phyloP scores from a whole-genome alignment of 2,797 vertebrate genomes.

The Aphelocoma californica region DNA sequence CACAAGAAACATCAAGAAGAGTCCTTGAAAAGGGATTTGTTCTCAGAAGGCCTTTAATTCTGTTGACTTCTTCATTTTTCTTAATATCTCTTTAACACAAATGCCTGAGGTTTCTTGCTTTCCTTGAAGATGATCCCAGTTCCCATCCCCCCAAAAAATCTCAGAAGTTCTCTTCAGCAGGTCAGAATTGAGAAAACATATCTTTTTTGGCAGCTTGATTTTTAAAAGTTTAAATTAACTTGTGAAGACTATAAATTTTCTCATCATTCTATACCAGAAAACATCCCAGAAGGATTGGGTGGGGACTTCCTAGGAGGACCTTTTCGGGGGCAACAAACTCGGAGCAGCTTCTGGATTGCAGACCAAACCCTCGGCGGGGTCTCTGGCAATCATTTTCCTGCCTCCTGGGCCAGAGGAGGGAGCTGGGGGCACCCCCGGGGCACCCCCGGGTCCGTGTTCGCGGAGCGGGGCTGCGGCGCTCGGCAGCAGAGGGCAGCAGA shows the following conservation, averaged over 20 bases:
- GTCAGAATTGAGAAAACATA: not conserved
- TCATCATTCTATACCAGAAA: not conserved
- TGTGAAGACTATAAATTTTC: not conserved
- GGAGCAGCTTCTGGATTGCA: not conserved
- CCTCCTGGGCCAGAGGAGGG: not conserved
- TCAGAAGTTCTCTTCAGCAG: not conserved
- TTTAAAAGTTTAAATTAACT: not conserved
- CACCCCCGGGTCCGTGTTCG: rapidly evolving
- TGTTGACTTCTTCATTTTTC: not conserved
- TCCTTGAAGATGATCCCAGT: not conserved
- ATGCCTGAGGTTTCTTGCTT: not conserved
- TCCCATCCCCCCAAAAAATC: not conserved
- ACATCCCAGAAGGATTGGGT: rapidly evolving
- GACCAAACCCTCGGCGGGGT: not conserved
- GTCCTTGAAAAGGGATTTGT: not conserved
- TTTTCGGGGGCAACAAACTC: not conserved
- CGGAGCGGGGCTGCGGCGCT: not conserved
- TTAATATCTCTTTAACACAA: not conserved
- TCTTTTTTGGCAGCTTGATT: not conserved
- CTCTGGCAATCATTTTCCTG: rapidly evolving
- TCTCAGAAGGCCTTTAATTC: not conserved
- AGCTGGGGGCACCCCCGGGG: rapidly evolving
- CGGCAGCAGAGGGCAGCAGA: conserved; percentile 64
- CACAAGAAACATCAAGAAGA: not conserved
- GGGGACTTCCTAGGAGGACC: not conserved